Percentiles rank a stretch among this genome's conserved stretches.
Evolutionary conservation across 2,797 vertebrate genomes (phyloP).

Genomic region (Etheostoma perlongum): DNA sequence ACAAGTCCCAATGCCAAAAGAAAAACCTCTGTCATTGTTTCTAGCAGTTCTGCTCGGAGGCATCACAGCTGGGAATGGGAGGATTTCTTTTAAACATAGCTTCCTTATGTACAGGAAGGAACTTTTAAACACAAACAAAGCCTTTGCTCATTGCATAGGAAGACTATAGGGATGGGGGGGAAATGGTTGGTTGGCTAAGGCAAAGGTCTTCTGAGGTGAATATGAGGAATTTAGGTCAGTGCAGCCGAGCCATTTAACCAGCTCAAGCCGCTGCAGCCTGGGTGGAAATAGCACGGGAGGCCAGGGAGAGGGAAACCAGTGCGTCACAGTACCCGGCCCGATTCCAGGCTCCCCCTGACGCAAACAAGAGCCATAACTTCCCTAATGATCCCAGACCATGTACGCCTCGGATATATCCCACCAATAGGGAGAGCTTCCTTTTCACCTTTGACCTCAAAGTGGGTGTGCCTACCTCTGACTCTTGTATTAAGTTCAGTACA

Average conservation of each 20-base stretch:
- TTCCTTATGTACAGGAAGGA: slow-evolving; percentile 80
- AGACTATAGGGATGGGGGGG: slow-evolving; percentile 28
- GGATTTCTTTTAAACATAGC: slow-evolving; percentile 56
- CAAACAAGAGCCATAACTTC: slow-evolving; percentile 83
- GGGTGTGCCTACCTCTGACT: slow-evolving; percentile 60
- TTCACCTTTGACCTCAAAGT: slow-evolving; percentile 65
- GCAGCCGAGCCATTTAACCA: slow-evolving; percentile 81
- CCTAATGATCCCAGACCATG: slow-evolving; percentile 78
- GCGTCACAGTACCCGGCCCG: slow-evolving; percentile 74
- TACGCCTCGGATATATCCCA: slow-evolving; percentile 60
- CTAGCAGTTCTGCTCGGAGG: slow-evolving; percentile 61
- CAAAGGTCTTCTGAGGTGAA: slow-evolving; percentile 87
- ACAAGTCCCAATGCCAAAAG: slow-evolving; percentile 76
- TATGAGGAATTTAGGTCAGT: slow-evolving; percentile 86
- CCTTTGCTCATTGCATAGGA: slow-evolving; percentile 53
- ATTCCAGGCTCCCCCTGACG: slow-evolving; percentile 60
- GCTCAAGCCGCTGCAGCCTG: slow-evolving; percentile 78
- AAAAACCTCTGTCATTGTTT: slow-evolving; percentile 78
- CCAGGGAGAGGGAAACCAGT: slow-evolving; percentile 79
- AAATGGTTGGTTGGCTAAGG: slow-evolving; percentile 53
- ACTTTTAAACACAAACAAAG: slow-evolving; percentile 76
- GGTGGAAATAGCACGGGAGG: slow-evolving; percentile 84
- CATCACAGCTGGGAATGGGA: slow-evolving; percentile 71
- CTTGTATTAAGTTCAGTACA: slow-evolving; percentile 17
- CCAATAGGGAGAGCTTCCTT: slow-evolving; percentile 67